These are phyloP conservation scores for Erpornis zantholeuca DNA, from an alignment of 2,113 vertebrate genomes.

Conservation along the genomic window DNA sequence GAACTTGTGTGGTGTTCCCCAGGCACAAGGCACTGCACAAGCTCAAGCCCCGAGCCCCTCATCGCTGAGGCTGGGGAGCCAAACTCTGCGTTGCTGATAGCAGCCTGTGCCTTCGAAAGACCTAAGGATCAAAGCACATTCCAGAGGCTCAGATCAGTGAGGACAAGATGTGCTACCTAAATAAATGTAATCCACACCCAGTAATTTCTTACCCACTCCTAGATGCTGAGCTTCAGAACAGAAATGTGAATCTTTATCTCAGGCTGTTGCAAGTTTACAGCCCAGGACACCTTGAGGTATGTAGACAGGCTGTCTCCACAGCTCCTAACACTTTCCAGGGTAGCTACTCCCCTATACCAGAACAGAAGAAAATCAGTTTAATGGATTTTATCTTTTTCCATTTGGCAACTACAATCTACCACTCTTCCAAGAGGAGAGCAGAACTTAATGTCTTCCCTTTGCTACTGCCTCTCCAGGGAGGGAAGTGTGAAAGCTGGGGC, in stretches of 20 bases:
- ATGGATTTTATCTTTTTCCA: not conserved
- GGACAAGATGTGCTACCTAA: not conserved
- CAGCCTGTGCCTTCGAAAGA: not conserved
- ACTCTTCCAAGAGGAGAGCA: not conserved
- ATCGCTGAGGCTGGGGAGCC: not conserved
- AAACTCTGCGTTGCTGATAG: not conserved
- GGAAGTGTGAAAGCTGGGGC: not conserved
- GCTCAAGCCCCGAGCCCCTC: not conserved
- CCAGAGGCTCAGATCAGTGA: not conserved
- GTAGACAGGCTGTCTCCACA: not conserved
- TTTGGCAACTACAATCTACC: not conserved
- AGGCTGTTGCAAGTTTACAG: not conserved
- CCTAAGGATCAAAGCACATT: not conserved
- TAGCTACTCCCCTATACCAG: not conserved
- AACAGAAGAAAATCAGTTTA: not conserved
- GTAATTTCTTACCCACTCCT: not conserved
- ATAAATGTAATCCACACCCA: not conserved
- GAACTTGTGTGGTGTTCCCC: rapidly evolving
- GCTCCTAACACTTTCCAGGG: not conserved
- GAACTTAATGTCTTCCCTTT: not conserved
- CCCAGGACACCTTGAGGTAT: not conserved
- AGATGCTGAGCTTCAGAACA: not conserved
- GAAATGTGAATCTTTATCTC: not conserved
- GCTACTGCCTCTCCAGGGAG: not conserved
- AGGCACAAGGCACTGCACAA: not conserved